Conservation (phyloP, 1,140 invertebrate species). For the Caerostris darwini region DNA sequence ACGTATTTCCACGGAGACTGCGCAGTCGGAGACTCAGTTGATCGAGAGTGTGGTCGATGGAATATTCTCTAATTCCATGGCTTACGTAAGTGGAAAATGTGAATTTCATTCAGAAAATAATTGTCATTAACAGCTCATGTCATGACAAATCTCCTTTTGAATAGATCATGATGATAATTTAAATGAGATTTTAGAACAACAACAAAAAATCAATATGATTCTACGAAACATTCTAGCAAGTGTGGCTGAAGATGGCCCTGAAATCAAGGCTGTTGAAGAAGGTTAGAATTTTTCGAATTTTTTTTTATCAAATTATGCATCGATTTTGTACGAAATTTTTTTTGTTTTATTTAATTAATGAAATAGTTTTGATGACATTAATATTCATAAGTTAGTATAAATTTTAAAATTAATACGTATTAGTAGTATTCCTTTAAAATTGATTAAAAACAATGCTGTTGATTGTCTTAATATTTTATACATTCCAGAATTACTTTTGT, state of each 20-base stretch:
- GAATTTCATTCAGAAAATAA: conserved; percentile 5
- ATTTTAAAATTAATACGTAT: too few relatives aligned
- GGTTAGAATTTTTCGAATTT: conserved; percentile 55
- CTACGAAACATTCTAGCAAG: conserved; percentile 24
- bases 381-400: too few relatives aligned
- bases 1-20: conserved; percentile 67
- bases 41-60: conserved; percentile 64
- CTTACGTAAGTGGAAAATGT: neutral
- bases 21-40: conserved; percentile 35
- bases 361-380: too few relatives aligned
- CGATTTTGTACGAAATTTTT: neutral
- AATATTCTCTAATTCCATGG: conserved; percentile 28
- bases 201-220: conserved; percentile 43
- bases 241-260: conserved; percentile 73
- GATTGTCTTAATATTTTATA: too few relatives aligned
- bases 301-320: neutral
- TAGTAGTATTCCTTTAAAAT: too few relatives aligned
- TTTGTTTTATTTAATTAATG: too few relatives aligned
- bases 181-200: neutral
- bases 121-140: conserved; percentile 25
- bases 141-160: neutral
- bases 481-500: too few relatives aligned
- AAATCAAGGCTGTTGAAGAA: conserved; percentile 77
- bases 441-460: too few relatives aligned
- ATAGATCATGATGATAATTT: neutral